Evolutionary conservation across 1,140 invertebrate genomes (phyloP), one percentile per base, ranked within the genome.

Genomic region (Bombyx mori): DNA sequence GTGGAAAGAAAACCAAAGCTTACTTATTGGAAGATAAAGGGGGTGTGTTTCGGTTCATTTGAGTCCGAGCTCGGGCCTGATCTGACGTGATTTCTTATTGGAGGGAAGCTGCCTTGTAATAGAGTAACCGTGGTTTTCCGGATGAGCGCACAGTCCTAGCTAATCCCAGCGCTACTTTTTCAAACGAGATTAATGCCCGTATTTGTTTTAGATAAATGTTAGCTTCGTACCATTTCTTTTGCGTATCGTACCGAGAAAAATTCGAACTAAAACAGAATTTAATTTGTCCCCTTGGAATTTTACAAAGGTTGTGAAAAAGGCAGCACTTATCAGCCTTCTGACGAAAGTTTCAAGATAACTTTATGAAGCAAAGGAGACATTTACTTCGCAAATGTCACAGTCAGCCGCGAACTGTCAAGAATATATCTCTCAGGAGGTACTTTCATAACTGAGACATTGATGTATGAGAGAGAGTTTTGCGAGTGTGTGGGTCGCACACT

Each of bases 11-110:
- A 76, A 71, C 66, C 70, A 69, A 75, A 76, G 66, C 56, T 77
- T 73, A 77, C 71, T 81, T 82, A 79, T 81, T 82, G 73, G 73
- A 75, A 81, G 77, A 82, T 84, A 84, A 82, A 84, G 69, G 73
- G 73, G 63, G 69, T 73, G 63, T 83, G 77, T 81, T 84, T 79
- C 79, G 79, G 75, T 66, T 79, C 79, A 81, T 84, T 84, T 82
- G 71, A 73, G 78, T 75, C 59, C 60, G 73, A 68, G 63, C 71
- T 73, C 61, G 49, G 66, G 71, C 61, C 68, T 67, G 69, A 76
- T 77, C 66, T 63, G 79, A 81, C 69, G 77, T 75, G 77, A 80
- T 82, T 82, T 77, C 73, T 76, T 77, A 80, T 74, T 77, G 74
- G 63, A 56, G 71, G 66, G 56, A 56, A 71, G 68, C 64, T 68